Conservation (phyloP, 1,140 invertebrate genomes). For the Radopholus similis region DNA sequence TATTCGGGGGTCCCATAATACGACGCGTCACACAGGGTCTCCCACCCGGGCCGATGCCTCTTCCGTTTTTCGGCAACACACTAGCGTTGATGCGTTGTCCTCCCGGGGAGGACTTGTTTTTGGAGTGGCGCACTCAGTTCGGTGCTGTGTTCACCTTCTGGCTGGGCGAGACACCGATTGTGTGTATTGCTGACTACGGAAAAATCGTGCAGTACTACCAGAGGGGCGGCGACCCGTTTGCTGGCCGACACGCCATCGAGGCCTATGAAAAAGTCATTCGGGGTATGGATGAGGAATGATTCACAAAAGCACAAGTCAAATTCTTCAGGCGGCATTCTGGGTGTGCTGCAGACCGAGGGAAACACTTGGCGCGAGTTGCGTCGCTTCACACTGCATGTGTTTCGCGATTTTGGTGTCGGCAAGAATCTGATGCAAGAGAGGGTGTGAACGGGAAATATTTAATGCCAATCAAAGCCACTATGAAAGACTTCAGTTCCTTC, state of each 20-base stretch:
- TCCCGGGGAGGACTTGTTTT: conserved; percentile 29
- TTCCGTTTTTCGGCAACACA: conserved; percentile 27
- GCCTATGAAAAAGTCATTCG: not conserved
- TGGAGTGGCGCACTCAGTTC: conserved; percentile 24
- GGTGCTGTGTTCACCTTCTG: conserved; percentile 34
- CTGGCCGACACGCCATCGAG: conserved; percentile 17
- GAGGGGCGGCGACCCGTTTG: conserved; percentile 27
- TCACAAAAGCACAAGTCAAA: not conserved
- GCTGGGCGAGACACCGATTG: conserved; percentile 27
- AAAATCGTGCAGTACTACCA: conserved; percentile 29
- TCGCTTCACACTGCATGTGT: conserved; percentile 37
- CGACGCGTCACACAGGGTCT: too few species aligned
- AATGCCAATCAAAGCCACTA: not conserved
- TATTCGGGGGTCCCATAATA: too few species aligned
- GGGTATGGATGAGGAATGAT: conserved; percentile 1
- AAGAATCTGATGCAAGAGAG: conserved; percentile 41
- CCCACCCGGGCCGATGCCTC: conserved; percentile 20
- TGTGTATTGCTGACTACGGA: conserved; percentile 23
- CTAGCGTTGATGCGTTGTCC: conserved; percentile 16
- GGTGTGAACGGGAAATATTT: conserved; percentile 1
- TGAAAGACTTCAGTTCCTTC: not conserved
- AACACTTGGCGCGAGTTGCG: conserved; percentile 33
- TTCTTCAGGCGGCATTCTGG: conserved; percentile 22
- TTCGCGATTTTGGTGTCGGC: conserved; percentile 43
- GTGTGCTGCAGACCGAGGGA: conserved; percentile 28